Percentiles rank a stretch among this genome's conserved stretches.
Conservation (phyloP, 1,140 invertebrate species). For the Ceratina japonica region DNA sequence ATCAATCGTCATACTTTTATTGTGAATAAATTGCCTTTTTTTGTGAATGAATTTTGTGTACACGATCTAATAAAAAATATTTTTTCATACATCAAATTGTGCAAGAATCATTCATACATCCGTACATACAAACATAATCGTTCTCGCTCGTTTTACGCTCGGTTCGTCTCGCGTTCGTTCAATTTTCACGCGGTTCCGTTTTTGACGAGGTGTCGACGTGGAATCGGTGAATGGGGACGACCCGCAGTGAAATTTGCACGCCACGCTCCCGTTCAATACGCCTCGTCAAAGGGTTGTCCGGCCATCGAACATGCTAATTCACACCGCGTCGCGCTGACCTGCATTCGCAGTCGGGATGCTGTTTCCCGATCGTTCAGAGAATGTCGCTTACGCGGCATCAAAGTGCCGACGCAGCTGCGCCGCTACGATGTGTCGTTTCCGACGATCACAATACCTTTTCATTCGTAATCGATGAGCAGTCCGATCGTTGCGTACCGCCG, state of each 20-base stretch:
- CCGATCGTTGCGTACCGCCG: not conserved
- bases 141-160: conserved; percentile 1
- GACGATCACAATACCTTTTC: not conserved
- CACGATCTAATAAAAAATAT: no score
- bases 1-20: no score
- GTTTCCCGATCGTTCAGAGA: conserved; percentile 12
- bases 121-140: not conserved
- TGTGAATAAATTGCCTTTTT: no score
- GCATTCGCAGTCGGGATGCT: conserved; percentile 27
- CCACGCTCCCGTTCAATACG: conserved; percentile 15
- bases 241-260: conserved; percentile 48
- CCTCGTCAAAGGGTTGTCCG: conserved; percentile 39
- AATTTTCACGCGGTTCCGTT: conserved; percentile 7
- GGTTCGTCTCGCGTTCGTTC: no score
- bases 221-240: not conserved
- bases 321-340: conserved; percentile 26
- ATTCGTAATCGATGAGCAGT: not conserved
- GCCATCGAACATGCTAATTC: conserved; percentile 49
- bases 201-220: not conserved
- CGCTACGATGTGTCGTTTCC: conserved; percentile 16
- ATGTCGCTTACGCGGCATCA: conserved; percentile 12
- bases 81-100: no score
- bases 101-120: not conserved
- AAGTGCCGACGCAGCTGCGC: conserved; percentile 9
- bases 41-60: no score